A percentile compares a stretch with the other conserved stretches of the same genome.
Evolutionary conservation across 1,140 invertebrate genomes (phyloP).

Genomic region (Calliphora vicina): DNA sequence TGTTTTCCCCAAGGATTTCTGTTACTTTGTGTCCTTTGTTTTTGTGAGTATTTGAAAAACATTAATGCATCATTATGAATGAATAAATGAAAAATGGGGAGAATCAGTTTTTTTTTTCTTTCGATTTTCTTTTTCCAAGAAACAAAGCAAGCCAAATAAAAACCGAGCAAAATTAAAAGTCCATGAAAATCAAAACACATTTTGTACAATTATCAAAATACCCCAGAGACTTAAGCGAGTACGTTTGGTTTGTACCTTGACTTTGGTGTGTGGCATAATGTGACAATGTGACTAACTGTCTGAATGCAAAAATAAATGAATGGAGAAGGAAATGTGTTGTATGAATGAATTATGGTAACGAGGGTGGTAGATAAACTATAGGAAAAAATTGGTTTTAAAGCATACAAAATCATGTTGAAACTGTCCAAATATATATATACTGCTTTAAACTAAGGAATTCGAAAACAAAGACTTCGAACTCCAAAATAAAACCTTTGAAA

Average conservation of each 20-base stretch:
- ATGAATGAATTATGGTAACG: neutral
- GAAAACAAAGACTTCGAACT: too few species aligned
- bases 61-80: constrained; percentile 32
- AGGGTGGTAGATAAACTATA: neutral
- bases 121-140: neutral
- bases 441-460: too few species aligned
- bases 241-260: neutral
- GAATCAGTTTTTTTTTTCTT: neutral
- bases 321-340: neutral
- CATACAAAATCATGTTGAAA: too few species aligned
- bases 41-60: neutral
- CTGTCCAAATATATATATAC: too few species aligned
- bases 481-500: too few species aligned
- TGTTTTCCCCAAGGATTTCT: neutral
- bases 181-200: constrained; percentile 33
- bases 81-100: neutral
- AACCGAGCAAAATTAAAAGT: constrained; percentile 11
- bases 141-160: neutral
- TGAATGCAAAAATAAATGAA: constrained; percentile 14
- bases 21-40: neutral
- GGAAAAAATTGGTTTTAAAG: too few species aligned
- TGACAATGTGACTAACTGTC: neutral
- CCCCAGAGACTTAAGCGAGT: neutral
- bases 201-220: constrained; percentile 32
- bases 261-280: neutral